A percentile compares a stretch with the other conserved stretches of the same genome.
These are phyloP conservation scores for Emydoidea blandingii DNA, from an alignment of 2,797 vertebrate species.

Conservation along the genomic window DNA sequence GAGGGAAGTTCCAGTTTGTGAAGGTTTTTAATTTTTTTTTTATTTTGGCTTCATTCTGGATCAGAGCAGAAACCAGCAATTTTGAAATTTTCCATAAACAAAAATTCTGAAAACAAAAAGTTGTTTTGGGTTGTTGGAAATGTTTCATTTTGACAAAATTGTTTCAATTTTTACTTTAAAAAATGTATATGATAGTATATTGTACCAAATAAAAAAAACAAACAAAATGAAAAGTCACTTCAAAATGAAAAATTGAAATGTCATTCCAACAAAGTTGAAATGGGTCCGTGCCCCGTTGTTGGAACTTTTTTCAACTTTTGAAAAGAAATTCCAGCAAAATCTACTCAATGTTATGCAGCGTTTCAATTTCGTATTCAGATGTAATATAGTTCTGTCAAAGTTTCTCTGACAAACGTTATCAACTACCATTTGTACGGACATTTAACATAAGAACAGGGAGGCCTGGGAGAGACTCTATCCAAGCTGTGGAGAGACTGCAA, in stretches of 20 bases:
- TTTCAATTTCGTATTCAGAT: neutral
- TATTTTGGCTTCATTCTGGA: constrained; percentile 35
- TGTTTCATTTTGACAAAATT: neutral
- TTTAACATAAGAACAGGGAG: neutral
- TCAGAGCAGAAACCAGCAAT: constrained; percentile 24
- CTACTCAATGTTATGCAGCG: neutral
- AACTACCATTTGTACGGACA: neutral
- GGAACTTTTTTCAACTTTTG: neutral
- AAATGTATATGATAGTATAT: neutral
- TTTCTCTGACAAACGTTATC: neutral
- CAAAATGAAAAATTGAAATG: neutral
- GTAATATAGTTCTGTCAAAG: neutral
- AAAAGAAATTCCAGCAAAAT: neutral
- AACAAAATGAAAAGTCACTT: neutral
- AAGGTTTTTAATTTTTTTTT: neutral
- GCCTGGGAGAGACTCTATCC: neutral
- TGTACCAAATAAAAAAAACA: neutral
- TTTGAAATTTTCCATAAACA: constrained; percentile 18
- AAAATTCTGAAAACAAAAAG: neutral
- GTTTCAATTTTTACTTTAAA: neutral
- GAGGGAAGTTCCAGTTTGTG: neutral
- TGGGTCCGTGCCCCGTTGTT: neutral
- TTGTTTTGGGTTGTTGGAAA: neutral
- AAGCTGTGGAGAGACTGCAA: neutral
- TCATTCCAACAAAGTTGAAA: neutral